phyloP scores from a whole-genome alignment of 2,797 vertebrate species.

The Poecile montanus region DNA sequence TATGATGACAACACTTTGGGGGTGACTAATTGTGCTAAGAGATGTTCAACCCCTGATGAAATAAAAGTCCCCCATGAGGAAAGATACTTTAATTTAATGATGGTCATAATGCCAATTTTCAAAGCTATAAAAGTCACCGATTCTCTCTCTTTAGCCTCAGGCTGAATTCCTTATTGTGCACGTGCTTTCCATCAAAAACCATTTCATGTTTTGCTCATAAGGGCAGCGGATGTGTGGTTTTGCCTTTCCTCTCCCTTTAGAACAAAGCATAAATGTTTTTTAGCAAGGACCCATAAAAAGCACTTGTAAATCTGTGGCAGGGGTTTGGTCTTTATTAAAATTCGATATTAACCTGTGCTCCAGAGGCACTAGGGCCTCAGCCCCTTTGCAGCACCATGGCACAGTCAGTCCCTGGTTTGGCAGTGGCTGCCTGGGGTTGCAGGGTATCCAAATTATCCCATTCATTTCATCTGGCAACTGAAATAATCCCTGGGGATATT shows the following conservation, averaged over 20 bases:
- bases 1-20: background rate
- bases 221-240: background rate
- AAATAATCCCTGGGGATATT: background rate
- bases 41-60: background rate
- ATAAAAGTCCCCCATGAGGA: background rate
- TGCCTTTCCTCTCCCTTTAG: background rate
- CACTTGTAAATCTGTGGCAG: background rate
- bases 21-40: background rate
- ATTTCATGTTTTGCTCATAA: background rate
- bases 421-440: background rate
- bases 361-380: background rate
- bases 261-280: background rate
- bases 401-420: fast-evolving
- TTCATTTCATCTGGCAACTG: background rate
- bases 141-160: background rate
- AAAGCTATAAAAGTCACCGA: slow-evolving; percentile 26
- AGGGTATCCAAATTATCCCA: background rate
- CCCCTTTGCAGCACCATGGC: fast-evolving
- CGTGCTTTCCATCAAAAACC: background rate
- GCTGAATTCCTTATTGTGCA: background rate
- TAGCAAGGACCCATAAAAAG: background rate
- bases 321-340: background rate
- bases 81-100: slow-evolving; percentile 33
- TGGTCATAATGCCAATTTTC: slow-evolving; percentile 40
- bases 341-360: background rate